A percentile compares a stretch with the other conserved stretches of the same genome.
Conservation (phyloP, 2,888 invertebrate genomes). For the Bellardia pandia region DNA sequence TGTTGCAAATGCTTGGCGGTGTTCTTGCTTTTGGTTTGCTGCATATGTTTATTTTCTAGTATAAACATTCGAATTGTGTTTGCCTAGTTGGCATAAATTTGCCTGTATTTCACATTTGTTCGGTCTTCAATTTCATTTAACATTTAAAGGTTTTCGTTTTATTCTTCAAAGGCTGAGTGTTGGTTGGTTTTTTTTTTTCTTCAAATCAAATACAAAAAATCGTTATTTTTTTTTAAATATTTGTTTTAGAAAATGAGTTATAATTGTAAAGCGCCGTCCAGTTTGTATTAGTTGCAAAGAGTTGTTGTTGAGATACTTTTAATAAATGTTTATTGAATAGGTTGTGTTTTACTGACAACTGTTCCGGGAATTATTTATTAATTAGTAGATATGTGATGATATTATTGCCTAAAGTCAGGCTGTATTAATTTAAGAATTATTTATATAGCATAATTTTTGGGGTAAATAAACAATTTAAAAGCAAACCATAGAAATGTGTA, state of each 20-base stretch:
- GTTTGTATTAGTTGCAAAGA: no score
- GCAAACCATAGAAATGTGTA: no score
- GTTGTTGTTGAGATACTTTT: no score
- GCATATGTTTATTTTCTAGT: slow-evolving; percentile 45
- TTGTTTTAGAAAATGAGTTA: slow-evolving; percentile 46
- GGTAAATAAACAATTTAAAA: no score
- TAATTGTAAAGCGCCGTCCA: not conserved
- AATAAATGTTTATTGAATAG: no score
- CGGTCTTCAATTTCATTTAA: slow-evolving; percentile 31
- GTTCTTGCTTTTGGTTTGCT: slow-evolving; percentile 9
- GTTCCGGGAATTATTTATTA: no score
- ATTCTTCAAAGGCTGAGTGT: slow-evolving; percentile 16
- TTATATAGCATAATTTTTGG: no score
- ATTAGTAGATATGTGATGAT: no score
- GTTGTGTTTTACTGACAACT: no score
- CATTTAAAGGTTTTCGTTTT: slow-evolving; percentile 55
- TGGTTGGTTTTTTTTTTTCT: not conserved
- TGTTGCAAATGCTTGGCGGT: not conserved
- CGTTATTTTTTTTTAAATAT: slow-evolving; percentile 38
- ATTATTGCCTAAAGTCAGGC: no score
- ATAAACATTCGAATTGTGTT: slow-evolving; percentile 59
- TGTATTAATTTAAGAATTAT: no score
- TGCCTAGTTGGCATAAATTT: slow-evolving; percentile 56
- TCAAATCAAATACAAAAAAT: not conserved
- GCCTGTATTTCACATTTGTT: not conserved